Evolutionary conservation across 1,140 invertebrate genomes (phyloP), one percentile per base, ranked within the genome.

Genomic region (Paracyclopina nana): DNA sequence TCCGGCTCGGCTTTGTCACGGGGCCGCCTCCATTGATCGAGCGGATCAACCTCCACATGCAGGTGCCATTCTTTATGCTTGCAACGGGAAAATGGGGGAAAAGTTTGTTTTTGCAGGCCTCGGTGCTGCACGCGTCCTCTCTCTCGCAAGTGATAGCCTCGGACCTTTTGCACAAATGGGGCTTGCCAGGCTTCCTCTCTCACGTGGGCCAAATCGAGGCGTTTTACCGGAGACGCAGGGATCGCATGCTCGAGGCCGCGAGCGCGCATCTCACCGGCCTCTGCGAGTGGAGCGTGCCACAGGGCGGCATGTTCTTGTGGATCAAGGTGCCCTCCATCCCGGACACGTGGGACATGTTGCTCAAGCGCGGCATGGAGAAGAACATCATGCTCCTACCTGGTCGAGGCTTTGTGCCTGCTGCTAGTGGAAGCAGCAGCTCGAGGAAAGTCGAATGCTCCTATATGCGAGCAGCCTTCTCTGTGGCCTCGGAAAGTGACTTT

Each of bases 281-380:
- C 1, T 78, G 70, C 4, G 72, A 78, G 31, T 82, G 79, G 71
- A 57, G 63, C 5, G 56, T 69, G 27, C 80, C 81, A 0, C 60
- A 62, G 1, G 79, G 74, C 12, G 80, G 81, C 1, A 76, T 84
- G 68, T 83, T 82, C 62, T 64, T 82, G 9, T 84, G 81, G 80
- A 68, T 82, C 9, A 73, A 75, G 52, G 68, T 81, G 1, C 65
- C 63, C 8, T 74, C 70, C 5, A 65, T 83, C 0, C 61, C 69
- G 0, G 78, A 82, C 58, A 77, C 78, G 2, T 76, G 75, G 62
- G 71, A 76, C 53, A 75, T 84, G 72, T 71, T 82, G 1, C 72
- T 74, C 67, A 67, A 74, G 48, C 61, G 71, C 54, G 76, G 73
- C 9, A 57, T 69, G 5, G 53, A 60, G 0, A 63, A 68, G 31